These are phyloP conservation scores for Drosophila ezoana DNA, from an alignment of 2,888 invertebrate species.

Conservation along the genomic window DNA sequence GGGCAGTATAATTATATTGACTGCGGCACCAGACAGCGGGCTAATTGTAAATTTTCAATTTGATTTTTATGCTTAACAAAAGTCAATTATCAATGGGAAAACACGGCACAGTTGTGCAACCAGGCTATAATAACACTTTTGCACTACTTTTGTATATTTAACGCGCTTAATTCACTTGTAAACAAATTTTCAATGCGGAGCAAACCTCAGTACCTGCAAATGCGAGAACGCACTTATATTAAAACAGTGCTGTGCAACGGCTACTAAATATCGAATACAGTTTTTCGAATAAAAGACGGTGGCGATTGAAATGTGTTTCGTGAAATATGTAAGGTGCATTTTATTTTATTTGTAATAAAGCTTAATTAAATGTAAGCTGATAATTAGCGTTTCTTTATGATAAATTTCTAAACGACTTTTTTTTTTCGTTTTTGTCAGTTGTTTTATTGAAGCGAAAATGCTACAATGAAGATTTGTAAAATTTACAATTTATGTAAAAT, in stretches of 20 bases:
- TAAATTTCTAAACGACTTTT: background rate
- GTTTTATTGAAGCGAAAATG: background rate
- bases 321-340: background rate
- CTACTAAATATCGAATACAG: slow-evolving; percentile 32
- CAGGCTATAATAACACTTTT: slow-evolving; percentile 42
- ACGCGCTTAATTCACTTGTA: slow-evolving; percentile 45
- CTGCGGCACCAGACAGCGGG: slow-evolving; percentile 73
- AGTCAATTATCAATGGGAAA: slow-evolving; percentile 22
- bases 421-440: background rate
- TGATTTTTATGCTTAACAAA: slow-evolving; percentile 35
- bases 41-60: slow-evolving; percentile 67
- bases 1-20: slow-evolving; percentile 62
- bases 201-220: slow-evolving; percentile 81
- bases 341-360: background rate
- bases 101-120: slow-evolving; percentile 35
- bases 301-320: background rate
- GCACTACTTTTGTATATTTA: slow-evolving; percentile 28
- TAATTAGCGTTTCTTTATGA: background rate
- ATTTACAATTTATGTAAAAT: background rate
- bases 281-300: slow-evolving; percentile 12
- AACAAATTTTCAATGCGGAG: slow-evolving; percentile 71
- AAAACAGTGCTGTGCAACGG: slow-evolving; percentile 57
- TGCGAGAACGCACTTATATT: slow-evolving; percentile 84
- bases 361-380: background rate
- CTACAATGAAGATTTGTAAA: too few species aligned